Conservation (phyloP, 1,140 invertebrate species). For the Brachionus paranguensis region DNA sequence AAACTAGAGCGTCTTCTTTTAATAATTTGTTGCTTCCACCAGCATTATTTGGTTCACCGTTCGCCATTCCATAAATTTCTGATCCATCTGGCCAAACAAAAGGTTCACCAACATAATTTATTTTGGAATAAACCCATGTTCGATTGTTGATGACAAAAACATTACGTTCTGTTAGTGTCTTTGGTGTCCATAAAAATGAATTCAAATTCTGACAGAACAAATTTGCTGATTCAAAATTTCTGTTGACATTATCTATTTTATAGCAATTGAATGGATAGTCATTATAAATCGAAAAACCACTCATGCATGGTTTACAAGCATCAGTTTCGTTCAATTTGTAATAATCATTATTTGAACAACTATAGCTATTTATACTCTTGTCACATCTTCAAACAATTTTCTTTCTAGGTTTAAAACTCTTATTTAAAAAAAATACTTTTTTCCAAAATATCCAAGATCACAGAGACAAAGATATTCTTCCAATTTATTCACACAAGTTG, state of each 20-base stretch:
- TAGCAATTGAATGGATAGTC: neutral
- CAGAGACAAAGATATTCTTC: neutral
- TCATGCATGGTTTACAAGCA: too few relatives aligned
- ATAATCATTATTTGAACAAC: neutral
- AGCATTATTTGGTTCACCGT: neutral
- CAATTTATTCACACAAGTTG: neutral
- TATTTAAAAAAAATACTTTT: neutral
- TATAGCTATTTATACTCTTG: neutral
- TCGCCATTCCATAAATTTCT: neutral
- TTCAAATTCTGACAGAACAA: neutral
- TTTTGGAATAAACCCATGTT: neutral
- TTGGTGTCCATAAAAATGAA: neutral
- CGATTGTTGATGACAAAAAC: neutral
- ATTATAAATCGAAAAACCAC: neutral
- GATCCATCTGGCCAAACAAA: neutral
- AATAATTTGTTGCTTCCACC: neutral
- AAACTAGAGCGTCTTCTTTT: too few relatives aligned
- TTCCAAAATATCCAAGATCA: neutral
- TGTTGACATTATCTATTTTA: neutral
- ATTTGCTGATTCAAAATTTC: neutral
- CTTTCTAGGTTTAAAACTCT: neutral
- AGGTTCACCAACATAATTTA: neutral
- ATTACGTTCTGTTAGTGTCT: neutral
- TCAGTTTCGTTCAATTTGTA: neutral
- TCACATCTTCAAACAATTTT: neutral